Evolutionary conservation across 2,113 vertebrate species (phyloP), one percentile per base, ranked within the genome.

Genomic region (Sclerurus mexicanus): DNA sequence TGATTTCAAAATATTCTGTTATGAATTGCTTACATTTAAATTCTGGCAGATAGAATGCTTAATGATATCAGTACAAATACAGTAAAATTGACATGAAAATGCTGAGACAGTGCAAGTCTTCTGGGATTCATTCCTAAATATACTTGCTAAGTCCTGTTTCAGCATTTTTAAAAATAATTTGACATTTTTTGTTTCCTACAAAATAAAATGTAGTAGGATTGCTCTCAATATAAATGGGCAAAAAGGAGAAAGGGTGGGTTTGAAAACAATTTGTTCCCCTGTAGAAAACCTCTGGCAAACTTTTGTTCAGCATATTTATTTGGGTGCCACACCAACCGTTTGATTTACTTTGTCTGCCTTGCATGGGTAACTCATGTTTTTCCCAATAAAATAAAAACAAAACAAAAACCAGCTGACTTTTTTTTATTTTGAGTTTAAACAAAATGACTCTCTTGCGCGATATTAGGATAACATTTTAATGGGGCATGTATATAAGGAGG

Each of bases 1-100:
- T 96, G 58, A 90, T 94, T 95, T 93, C 87, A 92, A 96, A 96
- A 93, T 90, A 94, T 35, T 92, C 93, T 82, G 89, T 85, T 96
- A 90, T 75, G 88, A 96, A 95, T 89, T 85, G 96, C 95, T 95
- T 90, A 46, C 76, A 81, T 92, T 93, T 92, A 89, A 92, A 90
- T 89, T 93, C 77, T 93, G 92, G 59, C 37, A 90, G 88, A 47
- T 92, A 60, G 86, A 94, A 85, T 93, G 83, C 86, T 93, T 94
- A 96, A 92, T 89, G 83, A 31, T 75, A 92, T 59, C 79, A 35
- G 76, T 89, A 76, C 69, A 82, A 94, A 94, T 87, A 76, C 74
- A 90, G 75, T 78, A 73, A 89, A 92, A 94, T 53, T 90, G 88
- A 90, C 74, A 89, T 35, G 31, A 92, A 94, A 93, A 89, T 87